Evolutionary conservation across 2,888 invertebrate genomes (phyloP).

Genomic region (Nematopogon swammerdamellus): DNA sequence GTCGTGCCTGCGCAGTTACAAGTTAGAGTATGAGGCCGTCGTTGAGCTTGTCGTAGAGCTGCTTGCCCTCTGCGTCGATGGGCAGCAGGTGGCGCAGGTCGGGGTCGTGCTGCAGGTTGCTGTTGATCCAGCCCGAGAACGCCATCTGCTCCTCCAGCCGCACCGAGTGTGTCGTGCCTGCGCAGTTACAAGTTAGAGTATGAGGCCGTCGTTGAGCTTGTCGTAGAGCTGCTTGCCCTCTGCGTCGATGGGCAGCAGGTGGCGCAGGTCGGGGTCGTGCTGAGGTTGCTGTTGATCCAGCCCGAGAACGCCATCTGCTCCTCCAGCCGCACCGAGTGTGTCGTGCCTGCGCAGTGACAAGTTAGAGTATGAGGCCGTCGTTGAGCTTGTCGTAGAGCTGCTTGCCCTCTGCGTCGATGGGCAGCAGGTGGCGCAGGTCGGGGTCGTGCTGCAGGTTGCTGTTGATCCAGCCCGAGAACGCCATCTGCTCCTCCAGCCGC

Average conservation of each 20-base stretch:
- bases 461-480: slow-evolving; percentile 99
- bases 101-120: slow-evolving; percentile 85
- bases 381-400: slow-evolving; percentile 89
- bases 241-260: slow-evolving; percentile 86
- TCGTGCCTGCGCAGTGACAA: slow-evolving; percentile 62
- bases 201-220: slow-evolving; percentile 93
- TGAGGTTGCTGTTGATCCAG: slow-evolving; percentile 96
- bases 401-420: slow-evolving; percentile 89
- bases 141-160: slow-evolving; percentile 93
- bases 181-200: slow-evolving; percentile 65
- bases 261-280: slow-evolving; percentile 85
- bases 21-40: slow-evolving; percentile 95
- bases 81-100: slow-evolving; percentile 89
- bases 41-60: slow-evolving; percentile 88
- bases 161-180: slow-evolving; percentile 89
- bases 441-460: slow-evolving; percentile 88
- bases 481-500: slow-evolving; percentile 90
- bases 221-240: slow-evolving; percentile 90
- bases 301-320: slow-evolving; percentile 98
- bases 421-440: slow-evolving; percentile 85
- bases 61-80: slow-evolving; percentile 87
- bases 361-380: slow-evolving; percentile 93
- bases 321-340: slow-evolving; percentile 91
- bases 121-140: slow-evolving; percentile 99
- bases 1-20: slow-evolving; percentile 65